Evolutionary conservation across 2,888 invertebrate genomes (phyloP).

Genomic region (Crioceris asparagi): DNA sequence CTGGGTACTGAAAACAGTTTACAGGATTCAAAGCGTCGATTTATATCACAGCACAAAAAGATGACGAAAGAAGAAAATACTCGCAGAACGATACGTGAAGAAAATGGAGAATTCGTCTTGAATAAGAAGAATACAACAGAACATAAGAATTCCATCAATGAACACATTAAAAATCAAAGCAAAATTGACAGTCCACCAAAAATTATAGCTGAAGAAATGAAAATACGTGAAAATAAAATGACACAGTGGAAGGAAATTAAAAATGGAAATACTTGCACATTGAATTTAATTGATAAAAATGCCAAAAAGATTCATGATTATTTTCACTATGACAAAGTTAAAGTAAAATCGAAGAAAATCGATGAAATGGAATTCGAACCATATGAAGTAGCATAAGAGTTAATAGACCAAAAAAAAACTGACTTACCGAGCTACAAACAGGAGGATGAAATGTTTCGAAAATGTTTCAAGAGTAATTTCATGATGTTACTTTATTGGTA

Average conservation of each 20-base stretch:
- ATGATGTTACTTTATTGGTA: no score
- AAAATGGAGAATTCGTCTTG: conserved; percentile 12
- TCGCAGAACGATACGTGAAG: conserved; percentile 19
- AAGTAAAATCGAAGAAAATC: conserved; percentile 49
- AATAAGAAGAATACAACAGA: conserved; percentile 11
- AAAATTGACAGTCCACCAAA: conserved; percentile 33
- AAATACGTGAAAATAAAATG: conserved; percentile 31
- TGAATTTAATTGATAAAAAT: conserved; percentile 23
- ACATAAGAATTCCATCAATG: conserved; percentile 29
- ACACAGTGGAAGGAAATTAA: conserved; percentile 28
- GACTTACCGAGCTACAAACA: no score
- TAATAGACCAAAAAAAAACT: background rate
- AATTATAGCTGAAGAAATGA: conserved; percentile 42
- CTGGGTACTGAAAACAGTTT: conserved; percentile 47
- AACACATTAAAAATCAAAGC: conserved; percentile 24
- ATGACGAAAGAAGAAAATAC: conserved; percentile 13
- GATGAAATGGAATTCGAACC: conserved; percentile 77
- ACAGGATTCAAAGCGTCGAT: conserved; percentile 45
- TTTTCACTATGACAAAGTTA: conserved; percentile 44
- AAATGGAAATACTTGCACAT: conserved; percentile 22
- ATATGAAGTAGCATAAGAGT: conserved; percentile 33
- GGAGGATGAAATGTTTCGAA: no score
- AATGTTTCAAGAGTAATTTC: no score
- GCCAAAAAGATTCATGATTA: conserved; percentile 28
- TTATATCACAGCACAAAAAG: conserved; percentile 48